Base-by-base conservation (phyloP, 2,888 invertebrate genomes). In the Trissolcus japonicus region DNA sequence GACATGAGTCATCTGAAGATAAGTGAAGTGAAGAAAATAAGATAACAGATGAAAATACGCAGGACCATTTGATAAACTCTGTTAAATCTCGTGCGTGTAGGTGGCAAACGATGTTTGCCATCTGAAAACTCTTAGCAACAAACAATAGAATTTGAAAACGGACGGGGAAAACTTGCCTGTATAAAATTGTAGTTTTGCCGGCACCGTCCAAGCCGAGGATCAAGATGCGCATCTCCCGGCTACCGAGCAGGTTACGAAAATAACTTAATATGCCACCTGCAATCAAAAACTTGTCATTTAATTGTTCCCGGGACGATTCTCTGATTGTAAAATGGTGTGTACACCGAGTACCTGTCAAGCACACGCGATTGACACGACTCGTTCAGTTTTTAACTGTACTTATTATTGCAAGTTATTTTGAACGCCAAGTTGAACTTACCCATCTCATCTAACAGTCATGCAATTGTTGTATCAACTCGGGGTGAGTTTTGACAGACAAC, bases 141-240 rank as follows among this genome's bases (percentile, higher is more conserved):
- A 41, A 55, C 46, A 29, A 65, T 14, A 11, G 50, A 55, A 51
- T 56, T 59, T 4, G 9, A 6, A 16, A 19, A 11, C 0, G 19
- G 0, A 1, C 1, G 9, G 0, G 46, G 6, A 53, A 66, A 60
- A 66, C 75, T 80, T 74, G 89, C 90, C 96, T 95, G 90, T 99
- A 99, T 80, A 99, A 91, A 90, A 99, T 99, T 78, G 99, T 99
- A 0, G 99, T 99, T 92, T 99, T 99, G 81, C 99, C 99, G 88
- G 99, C 99, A 77, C 98, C 99, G 90, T 99, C 99, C 82, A 99
- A 91, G 4, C 99, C 99, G 69, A 99, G 92, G 89, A 99, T 99
- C 83, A 99, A 91, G 90, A 99, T 99, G 86, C 99, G 92, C 95
- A 99, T 98, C 92, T 99, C 99, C 85, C 98, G 94, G 80, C 96